Evolutionary conservation across 2,797 vertebrate genomes (phyloP), one percentile per base, ranked within the genome.

Genomic region (Sciaenops ocellatus): DNA sequence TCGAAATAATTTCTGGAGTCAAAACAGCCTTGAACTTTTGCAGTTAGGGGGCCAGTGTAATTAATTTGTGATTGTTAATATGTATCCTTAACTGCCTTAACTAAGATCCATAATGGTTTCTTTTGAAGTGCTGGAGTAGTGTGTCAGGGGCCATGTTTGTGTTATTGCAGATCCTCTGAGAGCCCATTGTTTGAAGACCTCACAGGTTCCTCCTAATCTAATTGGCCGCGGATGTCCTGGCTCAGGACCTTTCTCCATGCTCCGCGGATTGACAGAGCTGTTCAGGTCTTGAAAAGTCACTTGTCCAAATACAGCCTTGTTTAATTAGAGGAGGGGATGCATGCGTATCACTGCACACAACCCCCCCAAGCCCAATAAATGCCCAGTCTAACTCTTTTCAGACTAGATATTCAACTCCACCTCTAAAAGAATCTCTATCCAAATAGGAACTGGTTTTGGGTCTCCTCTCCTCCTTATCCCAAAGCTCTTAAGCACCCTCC

Each of bases 281-380:
- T 89, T 84, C 64, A 61, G 82, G 78, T 78, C 85, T 91, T 78
- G 89, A 94, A 92, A 92, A 91, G 84, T 89, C 87, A 82, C 85
- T 91, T 91, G 77, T 89, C 83, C 85, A 89, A 90, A 92, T 91
- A 90, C 94, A 93, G 90, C 90, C 90, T 92, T 92, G 89, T 94
- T 94, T 93, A 88, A 93, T 94, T 94, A 94, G 85, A 85, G 86
- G 66, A 76, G 84, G 83, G 85, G 87, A 86, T 91, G 79, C 87
- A 92, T 73, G 82, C 78, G 54, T 90, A 89, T 94, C 89, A 86
- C 70, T 20, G 56, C 77, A 67, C 75, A 82, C 67, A 87, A 15
- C 76, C 65, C 56, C 67, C 82, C 73, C 73, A 76, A 90, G 76
- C 84, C 73, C 82, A 76, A 80, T 76, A 89, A 88, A 90, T 89